Percentiles rank a stretch among this genome's conserved stretches.
phyloP scores from a whole-genome alignment of 2,113 vertebrate genomes.

The Thermophis baileyi region DNA sequence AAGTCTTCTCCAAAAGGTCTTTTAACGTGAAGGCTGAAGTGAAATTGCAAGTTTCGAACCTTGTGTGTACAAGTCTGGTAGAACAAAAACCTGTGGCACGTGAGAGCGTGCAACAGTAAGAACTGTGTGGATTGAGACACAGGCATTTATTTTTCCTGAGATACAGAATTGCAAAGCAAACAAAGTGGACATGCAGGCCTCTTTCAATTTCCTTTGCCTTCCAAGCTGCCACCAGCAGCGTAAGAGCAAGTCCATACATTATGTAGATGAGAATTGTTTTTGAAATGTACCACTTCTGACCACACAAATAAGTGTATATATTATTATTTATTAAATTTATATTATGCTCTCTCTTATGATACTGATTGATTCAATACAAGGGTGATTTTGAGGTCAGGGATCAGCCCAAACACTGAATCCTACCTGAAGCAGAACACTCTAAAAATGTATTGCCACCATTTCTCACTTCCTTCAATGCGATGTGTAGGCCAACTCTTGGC shows the following conservation, averaged over 20 bases:
- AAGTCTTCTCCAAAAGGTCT: background rate
- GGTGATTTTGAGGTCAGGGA: background rate
- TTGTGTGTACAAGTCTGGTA: fast-evolving
- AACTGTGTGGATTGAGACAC: constrained; percentile 23
- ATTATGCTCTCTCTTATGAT: background rate
- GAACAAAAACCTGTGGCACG: background rate
- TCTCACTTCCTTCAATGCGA: background rate
- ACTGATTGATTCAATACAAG: background rate
- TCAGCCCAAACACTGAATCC: background rate
- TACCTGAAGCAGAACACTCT: background rate
- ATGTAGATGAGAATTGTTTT: background rate
- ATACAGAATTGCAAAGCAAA: constrained; percentile 33
- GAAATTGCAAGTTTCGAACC: background rate
- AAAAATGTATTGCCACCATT: background rate
- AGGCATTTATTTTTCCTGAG: constrained; percentile 67
- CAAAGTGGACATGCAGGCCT: constrained; percentile 16
- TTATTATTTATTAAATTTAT: background rate
- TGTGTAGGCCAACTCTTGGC: background rate
- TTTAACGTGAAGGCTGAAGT: background rate
- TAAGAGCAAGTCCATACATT: background rate
- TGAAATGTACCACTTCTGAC: background rate
- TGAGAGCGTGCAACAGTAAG: background rate
- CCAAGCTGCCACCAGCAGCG: background rate
- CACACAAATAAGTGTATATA: background rate
- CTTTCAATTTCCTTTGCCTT: background rate